Percentiles rank a stretch among this genome's conserved stretches.
Conservation (phyloP, 2,113 vertebrate genomes). For the Lepisosteus osseus region DNA sequence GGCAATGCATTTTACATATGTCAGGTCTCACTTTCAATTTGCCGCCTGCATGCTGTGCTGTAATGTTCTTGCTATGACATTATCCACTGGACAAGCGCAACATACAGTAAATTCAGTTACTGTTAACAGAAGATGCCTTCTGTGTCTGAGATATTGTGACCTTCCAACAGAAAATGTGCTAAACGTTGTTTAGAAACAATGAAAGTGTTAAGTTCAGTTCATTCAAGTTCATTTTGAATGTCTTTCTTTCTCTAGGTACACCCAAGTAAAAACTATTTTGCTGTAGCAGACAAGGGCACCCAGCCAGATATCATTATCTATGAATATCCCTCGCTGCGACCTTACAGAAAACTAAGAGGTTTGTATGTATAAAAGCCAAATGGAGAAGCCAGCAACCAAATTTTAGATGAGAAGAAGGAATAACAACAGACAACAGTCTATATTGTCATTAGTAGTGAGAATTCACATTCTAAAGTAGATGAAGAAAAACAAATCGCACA, state of each 20-base stretch:
- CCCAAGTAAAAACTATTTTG: slow-evolving; percentile 72
- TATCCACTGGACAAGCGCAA: too few relatives aligned
- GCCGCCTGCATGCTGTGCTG: too few relatives aligned
- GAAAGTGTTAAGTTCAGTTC: not conserved
- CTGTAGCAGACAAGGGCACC: slow-evolving; percentile 83
- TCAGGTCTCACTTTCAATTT: too few relatives aligned
- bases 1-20: too few relatives aligned
- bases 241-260: slow-evolving; percentile 69
- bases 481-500: not conserved
- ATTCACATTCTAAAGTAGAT: too few relatives aligned
- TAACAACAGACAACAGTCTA: too few relatives aligned
- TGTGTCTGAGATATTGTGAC: not conserved
- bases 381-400: too few relatives aligned
- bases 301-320: slow-evolving; percentile 82
- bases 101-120: too few relatives aligned
- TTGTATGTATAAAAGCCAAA: not conserved
- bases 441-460: too few relatives aligned
- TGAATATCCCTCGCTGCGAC: slow-evolving; percentile 77
- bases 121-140: not conserved
- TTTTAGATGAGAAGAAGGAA: too few relatives aligned
- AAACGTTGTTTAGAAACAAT: not conserved
- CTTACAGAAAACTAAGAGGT: slow-evolving; percentile 82
- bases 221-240: slow-evolving; percentile 1
- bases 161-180: too few relatives aligned
- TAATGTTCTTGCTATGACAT: too few relatives aligned